phyloP scores from a whole-genome alignment of 2,888 invertebrate genomes.

The Andrena haemorrhoa region DNA sequence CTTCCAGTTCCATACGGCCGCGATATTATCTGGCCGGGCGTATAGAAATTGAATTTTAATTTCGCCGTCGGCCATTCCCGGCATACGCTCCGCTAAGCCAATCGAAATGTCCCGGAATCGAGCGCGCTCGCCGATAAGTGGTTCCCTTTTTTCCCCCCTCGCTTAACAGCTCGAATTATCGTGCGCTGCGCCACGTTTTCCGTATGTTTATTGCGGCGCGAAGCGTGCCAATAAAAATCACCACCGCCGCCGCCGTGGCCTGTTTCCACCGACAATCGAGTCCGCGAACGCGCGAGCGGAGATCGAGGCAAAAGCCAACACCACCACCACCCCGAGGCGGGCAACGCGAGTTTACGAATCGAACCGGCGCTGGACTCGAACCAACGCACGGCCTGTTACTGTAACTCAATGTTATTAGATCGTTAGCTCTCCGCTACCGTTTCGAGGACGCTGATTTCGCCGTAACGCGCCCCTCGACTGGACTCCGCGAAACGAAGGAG shows the following conservation, averaged over 20 bases:
- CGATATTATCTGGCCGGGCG: conserved; percentile 25
- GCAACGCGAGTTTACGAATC: conserved; percentile 50
- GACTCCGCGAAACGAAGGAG: background rate
- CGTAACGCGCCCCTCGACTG: background rate
- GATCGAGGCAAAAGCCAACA: conserved; percentile 2
- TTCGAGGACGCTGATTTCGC: conserved; percentile 63
- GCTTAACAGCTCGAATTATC: conserved; percentile 30
- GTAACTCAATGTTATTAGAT: conserved; percentile 78
- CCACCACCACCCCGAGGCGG: background rate
- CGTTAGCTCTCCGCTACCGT: conserved; percentile 69
- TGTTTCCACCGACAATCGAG: conserved; percentile 29
- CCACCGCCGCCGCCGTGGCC: background rate
- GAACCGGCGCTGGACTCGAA: conserved; percentile 11
- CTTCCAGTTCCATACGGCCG: background rate
- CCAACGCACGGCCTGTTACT: conserved; percentile 52
- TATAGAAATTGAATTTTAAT: conserved; percentile 54
- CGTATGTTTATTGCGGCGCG: conserved; percentile 38
- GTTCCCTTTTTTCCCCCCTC: conserved; percentile 8
- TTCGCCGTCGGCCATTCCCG: conserved; percentile 32
- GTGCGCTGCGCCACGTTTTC: conserved; percentile 19
- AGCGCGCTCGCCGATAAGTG: conserved; percentile 17
- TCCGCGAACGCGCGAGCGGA: background rate
- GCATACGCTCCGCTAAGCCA: conserved; percentile 9
- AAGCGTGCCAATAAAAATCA: conserved; percentile 49
- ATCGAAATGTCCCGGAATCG: conserved; percentile 26